These are phyloP conservation scores for Meteorus cinctellus DNA, from an alignment of 2,888 invertebrate species.

Conservation along the genomic window DNA sequence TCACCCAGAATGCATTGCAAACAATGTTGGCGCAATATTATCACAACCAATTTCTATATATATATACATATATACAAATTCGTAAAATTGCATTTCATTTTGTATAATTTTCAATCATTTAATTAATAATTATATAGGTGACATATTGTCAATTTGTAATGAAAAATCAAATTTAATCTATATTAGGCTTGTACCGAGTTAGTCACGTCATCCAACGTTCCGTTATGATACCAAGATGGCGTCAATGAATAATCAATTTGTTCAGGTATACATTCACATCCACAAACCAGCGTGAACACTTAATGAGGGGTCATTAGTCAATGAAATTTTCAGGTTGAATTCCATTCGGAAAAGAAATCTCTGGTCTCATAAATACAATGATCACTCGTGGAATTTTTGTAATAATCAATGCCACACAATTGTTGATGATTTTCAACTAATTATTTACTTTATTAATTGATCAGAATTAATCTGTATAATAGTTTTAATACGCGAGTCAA, in stretches of 20 bases:
- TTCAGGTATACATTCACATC: conserved; percentile 3
- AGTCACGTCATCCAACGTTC: conserved; percentile 30
- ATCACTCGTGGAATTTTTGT: not conserved
- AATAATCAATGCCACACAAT: not conserved
- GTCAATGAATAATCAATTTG: conserved; percentile 31
- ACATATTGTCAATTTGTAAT: not conserved
- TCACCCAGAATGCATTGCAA: conserved; percentile 30
- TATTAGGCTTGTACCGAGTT: not conserved
- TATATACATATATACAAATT: not conserved
- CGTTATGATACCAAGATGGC: conserved; percentile 40
- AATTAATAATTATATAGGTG: not conserved
- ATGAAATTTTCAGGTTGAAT: not conserved
- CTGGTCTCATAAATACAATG: not conserved
- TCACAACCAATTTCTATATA: not conserved
- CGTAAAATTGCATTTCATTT: not conserved
- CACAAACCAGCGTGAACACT: not conserved
- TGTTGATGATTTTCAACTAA: not conserved
- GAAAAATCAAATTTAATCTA: not conserved
- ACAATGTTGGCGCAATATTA: conserved; percentile 23
- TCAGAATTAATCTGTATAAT: conserved; percentile 21
- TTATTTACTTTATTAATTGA: conserved; percentile 27
- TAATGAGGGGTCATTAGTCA: not conserved
- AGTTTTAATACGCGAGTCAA: conserved; percentile 40
- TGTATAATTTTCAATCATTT: not conserved
- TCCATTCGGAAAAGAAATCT: not conserved